Conservation (phyloP, 2,113 vertebrate species). For the Chloebia gouldiae region DNA sequence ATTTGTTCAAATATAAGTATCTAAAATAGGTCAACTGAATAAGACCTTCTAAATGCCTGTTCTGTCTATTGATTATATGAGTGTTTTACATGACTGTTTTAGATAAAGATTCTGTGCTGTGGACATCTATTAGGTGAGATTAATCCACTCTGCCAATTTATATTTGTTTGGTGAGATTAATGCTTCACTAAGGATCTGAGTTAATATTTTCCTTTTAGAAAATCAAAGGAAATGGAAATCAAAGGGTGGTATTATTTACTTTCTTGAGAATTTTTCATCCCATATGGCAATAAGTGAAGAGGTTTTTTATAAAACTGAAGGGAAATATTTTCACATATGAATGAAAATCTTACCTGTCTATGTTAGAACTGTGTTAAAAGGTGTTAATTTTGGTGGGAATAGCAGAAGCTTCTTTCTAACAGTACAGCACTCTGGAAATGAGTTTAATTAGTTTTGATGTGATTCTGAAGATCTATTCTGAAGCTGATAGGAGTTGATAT, state of each 20-base stretch:
- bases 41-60: background rate
- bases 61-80: background rate
- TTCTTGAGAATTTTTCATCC: background rate
- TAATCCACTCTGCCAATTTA: background rate
- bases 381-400: fast-evolving
- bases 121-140: background rate
- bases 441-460: background rate
- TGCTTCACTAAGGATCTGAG: background rate
- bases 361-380: background rate
- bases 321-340: background rate
- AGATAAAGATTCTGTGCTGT: background rate
- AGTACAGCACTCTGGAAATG: background rate
- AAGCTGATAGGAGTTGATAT: background rate
- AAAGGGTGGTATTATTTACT: background rate
- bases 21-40: background rate
- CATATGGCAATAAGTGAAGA: background rate
- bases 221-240: background rate
- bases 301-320: background rate
- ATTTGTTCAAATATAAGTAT: background rate
- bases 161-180: background rate
- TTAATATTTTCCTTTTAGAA: background rate
- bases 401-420: background rate
- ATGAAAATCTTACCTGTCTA: background rate
- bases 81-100: background rate
- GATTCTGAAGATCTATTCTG: background rate